Percentiles rank a stretch among this genome's conserved stretches.
phyloP scores from a whole-genome alignment of 2,797 vertebrate genomes.

The Acanthopagrus latus region DNA sequence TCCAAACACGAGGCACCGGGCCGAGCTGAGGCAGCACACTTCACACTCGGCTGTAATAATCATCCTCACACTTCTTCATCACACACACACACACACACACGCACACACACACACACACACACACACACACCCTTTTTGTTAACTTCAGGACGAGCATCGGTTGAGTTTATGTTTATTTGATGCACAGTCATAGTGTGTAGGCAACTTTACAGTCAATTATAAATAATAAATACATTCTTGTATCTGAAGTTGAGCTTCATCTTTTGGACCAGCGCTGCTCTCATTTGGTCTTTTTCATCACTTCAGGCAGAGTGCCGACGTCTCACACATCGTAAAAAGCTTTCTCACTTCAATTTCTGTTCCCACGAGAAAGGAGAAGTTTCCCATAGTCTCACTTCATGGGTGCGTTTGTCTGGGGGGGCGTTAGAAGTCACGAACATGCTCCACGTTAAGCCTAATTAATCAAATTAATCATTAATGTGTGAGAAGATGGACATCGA shows the following conservation, averaged over 20 bases:
- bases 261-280: neutral
- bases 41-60: slow-evolving; percentile 67
- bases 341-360: slow-evolving; percentile 75
- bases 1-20: slow-evolving; percentile 38
- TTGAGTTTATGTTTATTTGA: neutral
- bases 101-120: too few relatives aligned
- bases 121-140: neutral
- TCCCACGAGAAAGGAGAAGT: slow-evolving; percentile 67
- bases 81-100: slow-evolving; percentile 12
- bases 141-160: too few relatives aligned
- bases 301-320: slow-evolving; percentile 52
- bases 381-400: slow-evolving; percentile 77
- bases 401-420: neutral
- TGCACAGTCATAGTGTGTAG: too few relatives aligned
- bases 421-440: neutral
- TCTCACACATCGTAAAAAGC: slow-evolving; percentile 77
- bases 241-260: neutral
- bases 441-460: slow-evolving; percentile 1
- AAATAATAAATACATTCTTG: too few relatives aligned
- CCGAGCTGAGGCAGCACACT: slow-evolving; percentile 68
- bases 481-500: neutral
- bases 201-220: neutral
- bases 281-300: slow-evolving; percentile 51
- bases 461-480: neutral
- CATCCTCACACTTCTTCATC: slow-evolving; percentile 51